Percentiles rank a stretch among this genome's conserved stretches.
phyloP scores from a whole-genome alignment of 2,888 invertebrate species.

The Ochlodes sylvanus region DNA sequence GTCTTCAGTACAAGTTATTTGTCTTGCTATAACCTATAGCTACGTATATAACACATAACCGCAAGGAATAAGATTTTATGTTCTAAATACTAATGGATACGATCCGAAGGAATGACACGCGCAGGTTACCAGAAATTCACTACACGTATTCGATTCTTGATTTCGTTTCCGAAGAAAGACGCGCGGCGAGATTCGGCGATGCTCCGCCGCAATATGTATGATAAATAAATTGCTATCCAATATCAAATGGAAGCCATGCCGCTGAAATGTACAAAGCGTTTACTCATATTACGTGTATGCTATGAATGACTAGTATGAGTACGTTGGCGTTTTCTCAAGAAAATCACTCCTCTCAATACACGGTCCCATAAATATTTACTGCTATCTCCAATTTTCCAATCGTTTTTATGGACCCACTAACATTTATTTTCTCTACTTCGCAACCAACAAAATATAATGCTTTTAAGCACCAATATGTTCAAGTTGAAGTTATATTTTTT shows the following conservation, averaged over 20 bases:
- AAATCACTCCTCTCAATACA: constrained; percentile 28
- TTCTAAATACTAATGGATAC: constrained; percentile 48
- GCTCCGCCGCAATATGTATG: constrained; percentile 81
- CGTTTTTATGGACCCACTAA: constrained; percentile 29
- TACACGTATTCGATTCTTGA: constrained; percentile 79
- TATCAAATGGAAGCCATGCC: constrained; percentile 82
- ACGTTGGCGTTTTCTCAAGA: constrained; percentile 22
- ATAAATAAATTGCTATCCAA: constrained; percentile 85
- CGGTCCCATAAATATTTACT: constrained; percentile 32
- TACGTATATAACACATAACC: neutral
- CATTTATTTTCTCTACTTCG: constrained; percentile 24
- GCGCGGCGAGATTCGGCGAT: constrained; percentile 70
- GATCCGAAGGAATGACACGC: constrained; percentile 60
- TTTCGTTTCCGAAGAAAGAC: constrained; percentile 74
- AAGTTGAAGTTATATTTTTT: constrained; percentile 11
- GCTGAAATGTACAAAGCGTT: constrained; percentile 80
- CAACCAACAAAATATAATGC: constrained; percentile 22
- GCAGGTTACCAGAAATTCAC: constrained; percentile 65
- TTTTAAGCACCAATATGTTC: constrained; percentile 3
- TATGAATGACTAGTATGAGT: constrained; percentile 52
- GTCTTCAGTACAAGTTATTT: no score
- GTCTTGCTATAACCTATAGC: neutral
- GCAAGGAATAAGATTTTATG: constrained; percentile 30
- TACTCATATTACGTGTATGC: constrained; percentile 71
- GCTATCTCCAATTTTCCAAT: constrained; percentile 25